Evolutionary conservation across 2,797 vertebrate genomes (phyloP).

Genomic region (Eptatretus atami): DNA sequence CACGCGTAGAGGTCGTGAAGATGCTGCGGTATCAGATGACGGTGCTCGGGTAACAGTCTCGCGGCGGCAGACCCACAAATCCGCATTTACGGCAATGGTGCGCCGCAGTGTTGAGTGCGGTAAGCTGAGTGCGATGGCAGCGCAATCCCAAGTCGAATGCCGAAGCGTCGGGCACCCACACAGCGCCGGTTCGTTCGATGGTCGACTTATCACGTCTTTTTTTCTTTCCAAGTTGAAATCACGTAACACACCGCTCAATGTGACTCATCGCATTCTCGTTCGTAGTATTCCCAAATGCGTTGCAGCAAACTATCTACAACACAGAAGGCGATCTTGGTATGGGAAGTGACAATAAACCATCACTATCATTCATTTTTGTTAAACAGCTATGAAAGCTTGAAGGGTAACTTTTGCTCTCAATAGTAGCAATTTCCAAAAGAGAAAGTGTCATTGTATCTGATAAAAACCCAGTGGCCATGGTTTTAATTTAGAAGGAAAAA

Average conservation of each 20-base stretch:
- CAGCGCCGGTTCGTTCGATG: neutral
- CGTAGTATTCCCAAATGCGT: neutral
- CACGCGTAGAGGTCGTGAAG: neutral
- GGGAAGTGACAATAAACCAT: neutral
- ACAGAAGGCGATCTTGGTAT: neutral
- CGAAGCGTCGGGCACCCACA: constrained; percentile 2
- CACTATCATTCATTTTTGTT: too few species aligned
- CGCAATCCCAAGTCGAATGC: constrained; percentile 4
- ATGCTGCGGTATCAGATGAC: neutral
- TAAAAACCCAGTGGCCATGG: too few species aligned
- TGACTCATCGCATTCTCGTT: neutral
- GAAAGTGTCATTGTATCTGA: too few species aligned
- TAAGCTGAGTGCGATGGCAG: neutral
- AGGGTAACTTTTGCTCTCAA: too few species aligned
- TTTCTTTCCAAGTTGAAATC: neutral
- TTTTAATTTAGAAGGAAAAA: too few species aligned
- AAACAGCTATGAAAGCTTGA: too few species aligned
- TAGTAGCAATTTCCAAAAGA: too few species aligned
- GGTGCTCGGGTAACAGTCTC: neutral
- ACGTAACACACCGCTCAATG: neutral
- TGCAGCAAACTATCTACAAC: neutral
- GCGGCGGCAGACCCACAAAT: constrained; percentile 3
- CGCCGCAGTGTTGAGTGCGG: constrained; percentile 5
- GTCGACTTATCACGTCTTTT: neutral
- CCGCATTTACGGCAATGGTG: constrained; percentile 4